Percentiles rank a stretch among this genome's conserved stretches.
These are phyloP conservation scores for Drosophila bocki DNA, from an alignment of 1,140 invertebrate genomes.

Conservation along the genomic window DNA sequence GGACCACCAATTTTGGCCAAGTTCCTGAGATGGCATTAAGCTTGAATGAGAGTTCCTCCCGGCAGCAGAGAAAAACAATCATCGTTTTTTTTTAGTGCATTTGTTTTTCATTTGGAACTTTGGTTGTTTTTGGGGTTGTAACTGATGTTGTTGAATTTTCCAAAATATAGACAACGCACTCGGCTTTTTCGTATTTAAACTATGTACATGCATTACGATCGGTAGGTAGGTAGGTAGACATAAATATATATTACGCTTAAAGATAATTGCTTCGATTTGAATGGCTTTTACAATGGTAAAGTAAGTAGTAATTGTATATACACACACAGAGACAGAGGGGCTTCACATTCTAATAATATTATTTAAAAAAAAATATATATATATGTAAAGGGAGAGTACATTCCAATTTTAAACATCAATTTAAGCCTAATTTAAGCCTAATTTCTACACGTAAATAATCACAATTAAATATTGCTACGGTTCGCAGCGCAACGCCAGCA, in stretches of 20 bases:
- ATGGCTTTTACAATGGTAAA: constrained; percentile 26
- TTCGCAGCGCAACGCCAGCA: constrained; percentile 56
- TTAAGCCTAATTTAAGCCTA: constrained; percentile 33
- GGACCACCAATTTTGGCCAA: not conserved
- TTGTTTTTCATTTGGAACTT: constrained; percentile 52
- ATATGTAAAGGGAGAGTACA: constrained; percentile 4
- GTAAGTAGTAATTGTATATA: constrained; percentile 17
- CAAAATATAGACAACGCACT: constrained; percentile 41
- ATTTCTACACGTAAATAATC: constrained; percentile 67
- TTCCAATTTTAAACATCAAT: constrained; percentile 8
- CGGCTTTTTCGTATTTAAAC: constrained; percentile 39
- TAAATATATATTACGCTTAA: constrained; percentile 66
- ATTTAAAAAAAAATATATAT: constrained; percentile 13
- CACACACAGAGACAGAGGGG: constrained; percentile 42
- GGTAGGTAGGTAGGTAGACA: constrained; percentile 36
- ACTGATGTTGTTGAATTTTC: constrained; percentile 22
- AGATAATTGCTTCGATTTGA: constrained; percentile 50
- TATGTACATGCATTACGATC: constrained; percentile 78
- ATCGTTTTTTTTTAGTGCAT: constrained; percentile 26
- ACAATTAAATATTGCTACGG: constrained; percentile 79
- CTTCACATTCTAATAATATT: constrained; percentile 3
- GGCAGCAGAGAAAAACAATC: not conserved
- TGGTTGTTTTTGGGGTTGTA: constrained; percentile 34
- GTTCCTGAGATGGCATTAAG: constrained; percentile 19
- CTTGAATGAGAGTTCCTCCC: constrained; percentile 23